phyloP scores from a whole-genome alignment of 2,888 invertebrate species.

The Pilophorus perplexus region DNA sequence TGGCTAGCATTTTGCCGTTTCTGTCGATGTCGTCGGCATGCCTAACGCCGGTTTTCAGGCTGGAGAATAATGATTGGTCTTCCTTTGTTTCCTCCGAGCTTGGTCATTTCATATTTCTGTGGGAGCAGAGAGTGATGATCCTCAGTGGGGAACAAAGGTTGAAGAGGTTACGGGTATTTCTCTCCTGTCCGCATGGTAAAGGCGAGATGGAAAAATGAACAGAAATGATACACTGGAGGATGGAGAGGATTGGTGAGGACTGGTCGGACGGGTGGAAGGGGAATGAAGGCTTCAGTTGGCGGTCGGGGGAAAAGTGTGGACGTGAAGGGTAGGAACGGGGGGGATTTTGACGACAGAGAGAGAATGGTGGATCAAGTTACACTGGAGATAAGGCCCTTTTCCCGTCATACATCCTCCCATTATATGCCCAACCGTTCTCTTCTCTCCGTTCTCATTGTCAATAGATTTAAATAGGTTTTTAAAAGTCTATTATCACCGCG shows the following conservation, averaged over 20 bases:
- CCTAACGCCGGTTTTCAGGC: no score
- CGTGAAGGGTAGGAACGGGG: not conserved
- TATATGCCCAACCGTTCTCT: conserved; percentile 31
- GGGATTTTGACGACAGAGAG: not conserved
- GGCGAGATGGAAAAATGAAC: conserved; percentile 9
- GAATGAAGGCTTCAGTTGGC: not conserved
- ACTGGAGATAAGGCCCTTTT: conserved; percentile 16
- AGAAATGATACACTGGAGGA: conserved; percentile 1
- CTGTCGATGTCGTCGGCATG: no score
- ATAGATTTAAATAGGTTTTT: conserved; percentile 43
- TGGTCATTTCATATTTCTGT: no score
- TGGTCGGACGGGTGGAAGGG: not conserved
- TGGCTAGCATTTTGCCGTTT: no score
- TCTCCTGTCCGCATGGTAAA: no score
- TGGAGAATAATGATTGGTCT: no score
- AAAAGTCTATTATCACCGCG: conserved; percentile 42
- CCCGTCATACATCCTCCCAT: conserved; percentile 28
- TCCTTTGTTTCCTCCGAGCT: no score
- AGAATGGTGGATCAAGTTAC: conserved; percentile 24
- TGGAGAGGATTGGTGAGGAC: conserved; percentile 1
- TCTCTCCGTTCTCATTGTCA: conserved; percentile 17
- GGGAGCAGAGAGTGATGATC: no score
- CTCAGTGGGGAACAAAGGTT: no score
- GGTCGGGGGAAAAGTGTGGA: not conserved
- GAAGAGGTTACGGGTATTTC: no score